phyloP scores from a whole-genome alignment of 2,797 vertebrate genomes.

The Malurus leucopterus region DNA sequence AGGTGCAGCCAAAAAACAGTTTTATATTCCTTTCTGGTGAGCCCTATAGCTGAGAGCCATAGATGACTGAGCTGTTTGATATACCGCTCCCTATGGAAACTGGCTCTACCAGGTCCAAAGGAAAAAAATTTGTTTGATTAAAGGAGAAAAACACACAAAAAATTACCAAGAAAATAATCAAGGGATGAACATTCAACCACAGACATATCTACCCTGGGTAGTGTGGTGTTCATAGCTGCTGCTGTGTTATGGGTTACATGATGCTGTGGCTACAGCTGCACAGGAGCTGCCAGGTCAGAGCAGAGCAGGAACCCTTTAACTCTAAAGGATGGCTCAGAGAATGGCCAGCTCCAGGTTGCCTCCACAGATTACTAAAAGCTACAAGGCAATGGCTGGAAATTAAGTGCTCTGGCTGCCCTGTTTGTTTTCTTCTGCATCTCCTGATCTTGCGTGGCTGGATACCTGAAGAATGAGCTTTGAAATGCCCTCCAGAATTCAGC shows the following conservation, averaged over 20 bases:
- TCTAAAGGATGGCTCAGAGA: background rate
- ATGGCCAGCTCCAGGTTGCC: background rate
- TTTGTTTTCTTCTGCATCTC: background rate
- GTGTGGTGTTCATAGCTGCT: background rate
- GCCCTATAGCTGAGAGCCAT: background rate
- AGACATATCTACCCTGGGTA: background rate
- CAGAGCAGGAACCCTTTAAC: background rate
- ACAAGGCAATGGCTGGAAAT: background rate
- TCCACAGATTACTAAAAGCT: background rate
- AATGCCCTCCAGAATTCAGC: background rate
- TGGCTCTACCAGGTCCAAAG: background rate
- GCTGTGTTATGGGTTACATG: background rate
- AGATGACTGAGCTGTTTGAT: background rate
- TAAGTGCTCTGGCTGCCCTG: background rate
- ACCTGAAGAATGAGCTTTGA: background rate
- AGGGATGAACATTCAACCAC: background rate
- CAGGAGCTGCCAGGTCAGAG: background rate
- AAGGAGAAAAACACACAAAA: background rate
- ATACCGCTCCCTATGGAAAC: background rate
- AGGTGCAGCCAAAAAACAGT: background rate
- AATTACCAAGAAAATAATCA: accelerated
- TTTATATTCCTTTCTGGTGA: background rate
- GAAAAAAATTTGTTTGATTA: background rate
- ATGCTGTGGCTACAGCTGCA: background rate
- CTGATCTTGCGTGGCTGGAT: background rate